Percentiles rank a stretch among this genome's conserved stretches.
Evolutionary conservation across 2,797 vertebrate species (phyloP).

Genomic region (Pterois miles): DNA sequence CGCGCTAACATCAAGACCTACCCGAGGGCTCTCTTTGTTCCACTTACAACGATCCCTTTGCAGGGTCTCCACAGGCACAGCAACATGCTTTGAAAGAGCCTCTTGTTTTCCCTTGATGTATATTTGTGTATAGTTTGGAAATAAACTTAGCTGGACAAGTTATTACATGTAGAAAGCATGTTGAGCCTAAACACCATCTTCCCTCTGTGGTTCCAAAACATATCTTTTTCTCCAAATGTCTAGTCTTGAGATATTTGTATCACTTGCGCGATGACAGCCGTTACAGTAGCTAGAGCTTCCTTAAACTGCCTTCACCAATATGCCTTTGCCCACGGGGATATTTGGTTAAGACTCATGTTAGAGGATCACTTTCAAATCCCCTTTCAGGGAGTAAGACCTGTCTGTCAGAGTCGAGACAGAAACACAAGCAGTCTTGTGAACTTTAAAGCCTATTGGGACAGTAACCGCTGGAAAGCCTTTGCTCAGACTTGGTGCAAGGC

Average conservation of each 20-base stretch:
- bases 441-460: constrained; percentile 59
- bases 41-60: constrained; percentile 55
- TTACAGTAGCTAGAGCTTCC: constrained; percentile 62
- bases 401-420: constrained; percentile 67
- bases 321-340: constrained; percentile 56
- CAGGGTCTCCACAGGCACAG: constrained; percentile 20
- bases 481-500: constrained; percentile 57
- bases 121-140: constrained; percentile 19
- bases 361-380: constrained; percentile 79
- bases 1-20: constrained; percentile 74
- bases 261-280: constrained; percentile 43
- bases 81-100: constrained; percentile 31
- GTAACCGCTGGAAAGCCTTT: constrained; percentile 57
- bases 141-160: constrained; percentile 24
- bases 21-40: constrained; percentile 68
- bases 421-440: constrained; percentile 54
- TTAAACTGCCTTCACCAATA: constrained; percentile 66
- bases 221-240: constrained; percentile 47
- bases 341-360: constrained; percentile 76
- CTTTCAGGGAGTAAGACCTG: constrained; percentile 67
- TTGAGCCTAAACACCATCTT: constrained; percentile 7
- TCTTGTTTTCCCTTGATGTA: constrained; percentile 32
- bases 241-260: constrained; percentile 56
- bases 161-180: constrained; percentile 25
- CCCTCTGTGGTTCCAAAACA: constrained; percentile 38